Evolutionary conservation across 2,113 vertebrate species (phyloP), one percentile per base, ranked within the genome.

Genomic region (Ailuropoda melanoleuca): DNA sequence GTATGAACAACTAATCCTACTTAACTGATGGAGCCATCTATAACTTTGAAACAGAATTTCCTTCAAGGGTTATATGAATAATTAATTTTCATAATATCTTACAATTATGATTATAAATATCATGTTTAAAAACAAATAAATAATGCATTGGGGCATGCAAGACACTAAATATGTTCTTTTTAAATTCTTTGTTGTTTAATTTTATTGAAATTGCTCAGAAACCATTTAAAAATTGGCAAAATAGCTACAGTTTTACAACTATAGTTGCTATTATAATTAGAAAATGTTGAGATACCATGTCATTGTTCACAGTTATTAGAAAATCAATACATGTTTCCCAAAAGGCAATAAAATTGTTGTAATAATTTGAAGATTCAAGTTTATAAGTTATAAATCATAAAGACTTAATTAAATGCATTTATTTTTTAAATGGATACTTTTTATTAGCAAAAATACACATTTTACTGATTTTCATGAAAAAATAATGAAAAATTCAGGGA

Each of bases 181-280:
- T 60, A 77, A 85, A 92, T 83, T 46, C 46, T 97, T 96, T 89
- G 64, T 96, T 82, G 94, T 82, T 34, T 96, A 46, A 46, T 91
- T 97, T 96, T 95, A 80, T 83, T 95, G 75, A 97, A 37, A 26
- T 53, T 95, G 13, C 3, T 70, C 93, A 93, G 58, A 96, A 96
- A 85, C 98, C 97, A 97, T 72, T 95, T 90, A 97, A 96, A 97
- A 23, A 11, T 96, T 90, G 95, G 74, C 21, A 97, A 97, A 60
- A 95, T 4, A 95, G 0, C 0, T 85, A 88, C 13, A 82, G 50
- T 95, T 78, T 68, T 80, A 87, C 97, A 43, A 97, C 6, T 74
- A 6, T 21, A 90, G 89, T 58, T 86, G 5, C 0, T 29, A 29
- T 90, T 98, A 88, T 81, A 97, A 74, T 97, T 97, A 92, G 60